A percentile compares a stretch with the other conserved stretches of the same genome.
These are phyloP conservation scores for Drosophila ochracea DNA, from an alignment of 2,888 invertebrate genomes.

Conservation along the genomic window DNA sequence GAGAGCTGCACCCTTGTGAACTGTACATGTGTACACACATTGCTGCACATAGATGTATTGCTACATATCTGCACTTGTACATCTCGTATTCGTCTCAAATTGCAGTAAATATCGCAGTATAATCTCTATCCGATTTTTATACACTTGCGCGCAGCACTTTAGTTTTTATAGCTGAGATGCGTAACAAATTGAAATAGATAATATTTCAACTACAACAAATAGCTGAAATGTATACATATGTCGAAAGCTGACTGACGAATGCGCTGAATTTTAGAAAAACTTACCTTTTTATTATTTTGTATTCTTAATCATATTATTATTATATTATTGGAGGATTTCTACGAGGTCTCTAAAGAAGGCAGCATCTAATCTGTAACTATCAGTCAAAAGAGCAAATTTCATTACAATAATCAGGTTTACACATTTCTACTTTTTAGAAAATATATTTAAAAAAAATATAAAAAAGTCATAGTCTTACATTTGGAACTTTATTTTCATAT, in stretches of 20 bases:
- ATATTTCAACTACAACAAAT: not conserved
- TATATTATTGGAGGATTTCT: not conserved
- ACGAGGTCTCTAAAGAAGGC: not conserved
- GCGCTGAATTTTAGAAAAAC: not conserved
- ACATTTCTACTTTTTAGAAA: not conserved
- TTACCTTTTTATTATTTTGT: not conserved
- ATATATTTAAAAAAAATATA: not conserved
- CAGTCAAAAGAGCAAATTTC: not conserved
- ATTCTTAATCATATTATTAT: not conserved
- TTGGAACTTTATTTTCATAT: not conserved
- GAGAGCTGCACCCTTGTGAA: constrained; percentile 29
- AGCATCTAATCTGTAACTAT: not conserved
- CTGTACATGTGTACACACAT: constrained; percentile 6
- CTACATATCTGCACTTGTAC: constrained; percentile 9
- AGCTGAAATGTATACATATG: not conserved
- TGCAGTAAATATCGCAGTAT: constrained; percentile 31
- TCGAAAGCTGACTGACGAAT: too few relatives aligned
- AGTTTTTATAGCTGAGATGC: not conserved
- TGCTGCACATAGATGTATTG: constrained; percentile 9
- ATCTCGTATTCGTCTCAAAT: constrained; percentile 15
- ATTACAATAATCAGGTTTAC: not conserved
- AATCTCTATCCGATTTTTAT: constrained; percentile 36
- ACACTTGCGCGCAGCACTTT: not conserved
- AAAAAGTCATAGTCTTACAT: accelerated
- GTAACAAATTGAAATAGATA: not conserved